Percentiles rank a stretch among this genome's conserved stretches.
These are phyloP conservation scores for Phasia obesa DNA, from an alignment of 2,888 invertebrate genomes.

Conservation along the genomic window DNA sequence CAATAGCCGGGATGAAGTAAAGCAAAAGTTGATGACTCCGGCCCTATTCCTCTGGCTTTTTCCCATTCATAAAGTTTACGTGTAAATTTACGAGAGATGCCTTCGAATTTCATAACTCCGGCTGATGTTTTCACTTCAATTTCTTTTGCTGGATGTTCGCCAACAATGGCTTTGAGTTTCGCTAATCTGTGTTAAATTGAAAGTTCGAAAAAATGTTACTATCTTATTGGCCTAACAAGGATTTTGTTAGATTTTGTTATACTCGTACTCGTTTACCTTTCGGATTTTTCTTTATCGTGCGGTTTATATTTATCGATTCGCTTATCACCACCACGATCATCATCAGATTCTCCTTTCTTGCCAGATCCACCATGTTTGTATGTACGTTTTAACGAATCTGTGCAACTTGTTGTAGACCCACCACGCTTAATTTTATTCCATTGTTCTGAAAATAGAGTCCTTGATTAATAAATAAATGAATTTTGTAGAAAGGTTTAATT, in stretches of 20 bases:
- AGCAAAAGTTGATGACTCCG: constrained; percentile 92
- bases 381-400: constrained; percentile 79
- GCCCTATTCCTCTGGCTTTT: constrained; percentile 92
- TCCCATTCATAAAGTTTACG: constrained; percentile 96
- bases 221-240: background rate
- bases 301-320: constrained; percentile 85
- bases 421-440: constrained; percentile 91
- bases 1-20: constrained; percentile 86
- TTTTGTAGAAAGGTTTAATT: no score
- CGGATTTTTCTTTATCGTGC: constrained; percentile 86
- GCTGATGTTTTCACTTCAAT: constrained; percentile 92
- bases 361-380: constrained; percentile 75
- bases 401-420: constrained; percentile 83
- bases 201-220: background rate
- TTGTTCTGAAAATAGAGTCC: constrained; percentile 84
- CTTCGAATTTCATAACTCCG: constrained; percentile 92
- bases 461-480: no score
- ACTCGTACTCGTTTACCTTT: constrained; percentile 57
- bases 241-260: background rate
- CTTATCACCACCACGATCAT: constrained; percentile 85
- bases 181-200: constrained; percentile 75
- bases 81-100: constrained; percentile 94
- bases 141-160: constrained; percentile 85
- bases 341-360: constrained; percentile 76
- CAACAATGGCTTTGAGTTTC: constrained; percentile 83